Evolutionary conservation across 2,113 vertebrate species (phyloP), one percentile per base, ranked within the genome.

Genomic region (Phalacrocorax carbo): DNA sequence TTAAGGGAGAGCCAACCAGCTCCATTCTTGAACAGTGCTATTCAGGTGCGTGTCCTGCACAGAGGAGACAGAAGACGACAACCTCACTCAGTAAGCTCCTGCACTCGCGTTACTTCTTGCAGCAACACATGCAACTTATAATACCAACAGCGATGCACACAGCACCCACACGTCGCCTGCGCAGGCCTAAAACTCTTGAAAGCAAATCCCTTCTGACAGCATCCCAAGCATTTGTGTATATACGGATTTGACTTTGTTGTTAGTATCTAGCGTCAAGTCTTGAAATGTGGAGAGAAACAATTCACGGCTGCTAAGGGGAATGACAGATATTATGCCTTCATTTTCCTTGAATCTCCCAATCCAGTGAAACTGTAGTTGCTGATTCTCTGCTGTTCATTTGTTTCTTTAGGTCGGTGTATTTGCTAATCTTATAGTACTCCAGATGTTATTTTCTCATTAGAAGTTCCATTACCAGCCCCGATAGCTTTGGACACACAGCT

Each of bases 1-100:
- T 97, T 82, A 98, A 80, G 23, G 98, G 98, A 46, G 99, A 99
- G 90, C 98, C 98, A 7, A 98, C 93, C 36, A 98, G 95, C 91
- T 99, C 99, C 99, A 99, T 99, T 88, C 88, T 75, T 79, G 72
- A 79, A 27, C 40, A 19, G n/a, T 81, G 73, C 61, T 69, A 18
- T 82, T 80, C 58, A 30, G 54, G 46, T 57, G 25, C 5, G 30
- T 89, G 62, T 95, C 94, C 98, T 98, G 88, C 77, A 36, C 25
- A 32, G 40, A 65, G 20, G 25, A 62, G 26, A 21, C 9, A 46
- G 46, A 78, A 71, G 58, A 88, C 64, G 61, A 73, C 15, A 72
- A 38, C 77, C 15, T n/a, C 2, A 0, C 42, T 95, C 72, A 49
- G 44, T 14, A 6, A 65, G 72, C 16, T 85, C 58, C 58, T 34